Evolutionary conservation across 2,888 invertebrate genomes (phyloP), one percentile per base, ranked within the genome.

Genomic region (Papilio demoleus): DNA sequence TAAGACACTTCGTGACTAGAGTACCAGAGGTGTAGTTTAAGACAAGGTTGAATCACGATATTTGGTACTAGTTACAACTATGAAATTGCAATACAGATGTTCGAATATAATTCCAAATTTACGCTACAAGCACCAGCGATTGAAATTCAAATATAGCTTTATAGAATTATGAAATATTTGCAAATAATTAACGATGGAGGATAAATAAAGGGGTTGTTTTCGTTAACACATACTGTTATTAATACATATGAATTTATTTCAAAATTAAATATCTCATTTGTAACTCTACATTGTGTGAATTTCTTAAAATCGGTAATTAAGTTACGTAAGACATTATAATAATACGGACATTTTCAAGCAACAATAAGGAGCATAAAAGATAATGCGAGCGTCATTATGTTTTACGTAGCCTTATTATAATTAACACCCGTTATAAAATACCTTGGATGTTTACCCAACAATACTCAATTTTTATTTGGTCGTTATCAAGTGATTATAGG

Each of bases 391-490:
- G n/a, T 53, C 53, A 53, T 53, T 53, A 53, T 53, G 27, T 53
- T 50, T 53, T 50, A 53, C 24, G 53, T 53, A n/a, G n/a, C n/a
- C 53, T 53, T 53, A 53, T n/a, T 27, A 53, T 22, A 53, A 53
- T 53, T 27, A 53, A n/a, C n/a, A 53, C 53, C 53, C 27, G 31
- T 31, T 31, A 27, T 53, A 31, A 53, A 53, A 53, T 53, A 27
- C 31, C 53, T 27, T 27, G 31, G 53, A 8, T n/a, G 31, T 53
- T 27, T 53, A 53, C n/a, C n/a, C 27, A n/a, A n/a, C 3, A 53
- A 27, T n/a, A 53, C 50, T 50, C n/a, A 53, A 53, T 27, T 53
- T 53, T 53, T 53, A 53, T 53, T n/a, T 31, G 1, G 27, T n/a
- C 53, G 27, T 27, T 53, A 50, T 14, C 2, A 53, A 53, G 53